phyloP scores from a whole-genome alignment of 2,888 invertebrate genomes.

The Slavum lentiscoides region DNA sequence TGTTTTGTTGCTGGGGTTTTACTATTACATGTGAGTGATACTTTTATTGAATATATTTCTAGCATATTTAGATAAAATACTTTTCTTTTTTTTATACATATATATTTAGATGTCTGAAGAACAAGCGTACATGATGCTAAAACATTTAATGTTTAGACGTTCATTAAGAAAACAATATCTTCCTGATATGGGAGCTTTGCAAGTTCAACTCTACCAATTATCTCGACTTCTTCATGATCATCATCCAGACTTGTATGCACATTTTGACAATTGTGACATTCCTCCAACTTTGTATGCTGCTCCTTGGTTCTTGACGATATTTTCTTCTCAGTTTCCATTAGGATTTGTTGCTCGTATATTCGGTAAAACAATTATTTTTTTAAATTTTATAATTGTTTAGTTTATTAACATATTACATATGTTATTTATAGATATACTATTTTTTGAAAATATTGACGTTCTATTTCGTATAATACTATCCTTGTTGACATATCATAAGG shows the following conservation, averaged over 20 bases:
- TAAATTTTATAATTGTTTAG: neutral
- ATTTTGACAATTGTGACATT: constrained; percentile 85
- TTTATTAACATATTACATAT: constrained; percentile 13
- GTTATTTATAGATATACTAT: constrained; percentile 75
- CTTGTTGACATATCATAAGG: constrained; percentile 80
- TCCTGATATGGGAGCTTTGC: constrained; percentile 92
- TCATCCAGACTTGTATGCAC: constrained; percentile 81
- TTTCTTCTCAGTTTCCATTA: constrained; percentile 94
- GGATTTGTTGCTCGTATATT: constrained; percentile 94
- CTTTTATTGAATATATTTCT: neutral
- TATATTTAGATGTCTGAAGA: constrained; percentile 84
- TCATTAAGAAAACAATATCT: constrained; percentile 86
- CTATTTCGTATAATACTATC: constrained; percentile 88
- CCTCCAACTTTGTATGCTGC: constrained; percentile 94
- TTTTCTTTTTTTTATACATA: constrained; percentile 60
- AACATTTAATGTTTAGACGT: constrained; percentile 88
- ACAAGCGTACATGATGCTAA: constrained; percentile 82
- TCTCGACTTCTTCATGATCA: constrained; percentile 88
- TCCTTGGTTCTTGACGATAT: constrained; percentile 93
- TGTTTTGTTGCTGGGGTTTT: constrained; percentile 94
- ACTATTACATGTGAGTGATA: constrained; percentile 80
- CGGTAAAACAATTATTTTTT: constrained; percentile 65
- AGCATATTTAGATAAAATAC: neutral
- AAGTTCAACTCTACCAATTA: constrained; percentile 89
- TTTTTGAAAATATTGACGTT: constrained; percentile 83